Evolutionary conservation across 2,113 vertebrate genomes (phyloP).

Genomic region (Alligator mississippiensis): DNA sequence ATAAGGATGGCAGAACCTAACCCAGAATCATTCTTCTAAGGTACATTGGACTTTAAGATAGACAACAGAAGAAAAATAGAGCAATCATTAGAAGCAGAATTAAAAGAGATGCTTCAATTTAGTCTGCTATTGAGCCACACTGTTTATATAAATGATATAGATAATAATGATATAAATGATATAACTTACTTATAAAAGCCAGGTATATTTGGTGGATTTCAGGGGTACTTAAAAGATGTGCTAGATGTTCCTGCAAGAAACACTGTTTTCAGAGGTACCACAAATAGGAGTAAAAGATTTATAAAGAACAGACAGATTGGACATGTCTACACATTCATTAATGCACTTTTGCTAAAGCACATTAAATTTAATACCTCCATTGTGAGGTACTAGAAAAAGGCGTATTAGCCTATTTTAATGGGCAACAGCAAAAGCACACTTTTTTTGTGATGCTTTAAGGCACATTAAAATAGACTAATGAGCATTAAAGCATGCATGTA

Average conservation of each 20-base stretch:
- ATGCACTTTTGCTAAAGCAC: too few species aligned
- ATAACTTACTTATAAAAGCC: neutral
- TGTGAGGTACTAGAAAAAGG: too few species aligned
- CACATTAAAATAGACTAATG: too few species aligned
- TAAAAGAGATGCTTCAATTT: neutral
- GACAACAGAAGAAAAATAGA: neutral
- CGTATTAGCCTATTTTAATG: too few species aligned
- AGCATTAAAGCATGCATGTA: too few species aligned
- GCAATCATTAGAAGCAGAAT: neutral
- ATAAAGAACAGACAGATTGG: neutral
- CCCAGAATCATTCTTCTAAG: neutral
- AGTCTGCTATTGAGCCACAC: neutral
- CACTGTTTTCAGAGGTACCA: slow-evolving; percentile 21
- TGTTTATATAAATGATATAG: neutral
- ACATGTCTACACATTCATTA: too few species aligned
- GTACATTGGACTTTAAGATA: neutral
- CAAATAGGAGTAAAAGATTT: neutral
- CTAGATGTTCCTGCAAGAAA: neutral
- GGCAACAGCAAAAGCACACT: too few species aligned
- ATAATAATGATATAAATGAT: neutral
- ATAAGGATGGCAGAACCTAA: neutral
- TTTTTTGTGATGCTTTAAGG: too few species aligned
- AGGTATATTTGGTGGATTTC: neutral
- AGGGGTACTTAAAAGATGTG: neutral
- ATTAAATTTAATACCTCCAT: too few species aligned